These are phyloP conservation scores for Pseudococcus jackbeardsleyi DNA, from an alignment of 2,888 invertebrate genomes.

Conservation along the genomic window DNA sequence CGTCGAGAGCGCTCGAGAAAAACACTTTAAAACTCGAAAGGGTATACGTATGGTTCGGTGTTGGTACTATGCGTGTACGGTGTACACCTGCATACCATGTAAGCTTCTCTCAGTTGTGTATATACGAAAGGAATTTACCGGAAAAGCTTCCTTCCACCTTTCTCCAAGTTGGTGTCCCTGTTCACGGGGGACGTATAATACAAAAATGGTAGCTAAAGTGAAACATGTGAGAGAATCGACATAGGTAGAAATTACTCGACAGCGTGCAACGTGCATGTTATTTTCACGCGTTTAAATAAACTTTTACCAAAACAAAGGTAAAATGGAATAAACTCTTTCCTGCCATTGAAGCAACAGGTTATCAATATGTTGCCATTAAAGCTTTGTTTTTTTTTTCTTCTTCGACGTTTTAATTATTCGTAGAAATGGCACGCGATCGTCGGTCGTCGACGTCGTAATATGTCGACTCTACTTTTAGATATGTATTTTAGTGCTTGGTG, in stretches of 20 bases:
- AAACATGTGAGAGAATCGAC: slow-evolving; percentile 7
- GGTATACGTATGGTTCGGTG: not conserved
- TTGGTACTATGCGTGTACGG: not conserved
- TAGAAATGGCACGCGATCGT: no score
- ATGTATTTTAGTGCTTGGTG: no score
- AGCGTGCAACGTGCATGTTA: not conserved
- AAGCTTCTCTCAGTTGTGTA: not conserved
- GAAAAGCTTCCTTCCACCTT: not conserved
- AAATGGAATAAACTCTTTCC: no score
- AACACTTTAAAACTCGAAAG: slow-evolving; percentile 41
- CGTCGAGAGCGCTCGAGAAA: slow-evolving; percentile 38
- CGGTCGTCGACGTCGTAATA: no score
- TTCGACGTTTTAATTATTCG: no score
- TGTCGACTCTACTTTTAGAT: no score
- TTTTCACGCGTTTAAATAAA: slow-evolving; percentile 2
- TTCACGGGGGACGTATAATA: not conserved
- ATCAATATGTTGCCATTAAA: not conserved
- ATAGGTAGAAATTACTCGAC: not conserved
- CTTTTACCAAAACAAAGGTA: not conserved
- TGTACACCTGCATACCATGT: slow-evolving; percentile 18
- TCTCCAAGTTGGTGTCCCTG: not conserved
- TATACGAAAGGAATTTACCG: slow-evolving; percentile 19
- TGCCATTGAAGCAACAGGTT: not conserved
- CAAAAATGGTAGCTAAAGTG: not conserved
- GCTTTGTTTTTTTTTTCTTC: no score